These are phyloP conservation scores for Pelusios castaneus DNA, from an alignment of 2,113 vertebrate genomes.

Conservation along the genomic window DNA sequence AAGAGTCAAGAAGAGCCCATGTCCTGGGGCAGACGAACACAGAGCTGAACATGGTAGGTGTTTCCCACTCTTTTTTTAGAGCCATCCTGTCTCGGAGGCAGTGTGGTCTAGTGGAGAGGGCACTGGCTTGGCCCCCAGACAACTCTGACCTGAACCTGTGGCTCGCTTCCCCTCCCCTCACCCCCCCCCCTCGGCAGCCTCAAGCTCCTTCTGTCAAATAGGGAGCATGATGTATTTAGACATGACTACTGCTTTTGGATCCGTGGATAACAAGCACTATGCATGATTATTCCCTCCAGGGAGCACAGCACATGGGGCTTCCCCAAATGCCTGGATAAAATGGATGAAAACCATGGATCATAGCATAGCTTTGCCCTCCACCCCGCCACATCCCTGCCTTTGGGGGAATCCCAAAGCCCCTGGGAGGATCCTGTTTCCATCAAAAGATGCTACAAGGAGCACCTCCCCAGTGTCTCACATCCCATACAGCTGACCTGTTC, in stretches of 20 bases:
- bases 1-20: neutral
- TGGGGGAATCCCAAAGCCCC: neutral
- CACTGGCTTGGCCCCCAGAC: neutral
- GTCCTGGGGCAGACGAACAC: neutral
- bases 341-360: neutral
- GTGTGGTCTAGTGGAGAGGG: no score
- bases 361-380: neutral
- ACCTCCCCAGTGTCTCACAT: neutral
- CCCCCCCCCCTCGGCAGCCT: neutral
- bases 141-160: neutral
- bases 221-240: neutral
- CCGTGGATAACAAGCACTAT: neutral
- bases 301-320: neutral
- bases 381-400: neutral
- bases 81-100: no score
- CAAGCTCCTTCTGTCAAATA: neutral
- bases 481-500: neutral
- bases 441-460: neutral
- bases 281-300: neutral
- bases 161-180: neutral
- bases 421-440: neutral
- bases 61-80: neutral
- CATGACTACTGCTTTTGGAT: neutral
- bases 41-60: neutral
- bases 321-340: neutral